phyloP scores from a whole-genome alignment of 2,113 vertebrate genomes.

The Corythaeola cristata region DNA sequence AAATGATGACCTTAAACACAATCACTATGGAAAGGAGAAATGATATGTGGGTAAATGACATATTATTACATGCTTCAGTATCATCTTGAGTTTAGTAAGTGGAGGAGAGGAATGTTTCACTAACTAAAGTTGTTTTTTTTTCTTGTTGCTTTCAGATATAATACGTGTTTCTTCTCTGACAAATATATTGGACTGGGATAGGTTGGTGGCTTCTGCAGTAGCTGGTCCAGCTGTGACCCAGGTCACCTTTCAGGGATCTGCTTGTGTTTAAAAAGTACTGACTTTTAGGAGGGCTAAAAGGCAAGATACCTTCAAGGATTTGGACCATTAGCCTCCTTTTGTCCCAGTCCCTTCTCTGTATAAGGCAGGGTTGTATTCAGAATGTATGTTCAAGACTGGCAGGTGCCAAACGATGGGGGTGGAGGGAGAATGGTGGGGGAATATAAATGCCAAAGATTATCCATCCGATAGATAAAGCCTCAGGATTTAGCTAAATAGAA shows the following conservation, averaged over 20 bases:
- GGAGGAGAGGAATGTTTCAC: background rate
- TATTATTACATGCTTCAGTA: background rate
- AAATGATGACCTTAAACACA: conserved; percentile 45
- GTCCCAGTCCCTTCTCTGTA: background rate
- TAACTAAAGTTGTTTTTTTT: background rate
- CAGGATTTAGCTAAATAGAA: conserved; percentile 7
- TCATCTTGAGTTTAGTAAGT: background rate
- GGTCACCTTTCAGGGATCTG: background rate
- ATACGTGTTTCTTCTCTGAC: background rate
- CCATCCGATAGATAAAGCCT: background rate
- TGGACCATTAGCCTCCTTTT: background rate
- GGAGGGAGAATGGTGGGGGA: background rate
- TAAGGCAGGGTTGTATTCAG: background rate
- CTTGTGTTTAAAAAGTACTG: background rate
- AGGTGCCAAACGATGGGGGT: background rate
- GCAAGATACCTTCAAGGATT: background rate
- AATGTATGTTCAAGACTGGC: background rate
- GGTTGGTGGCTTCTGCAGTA: background rate
- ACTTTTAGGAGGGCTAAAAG: background rate
- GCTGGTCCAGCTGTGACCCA: background rate
- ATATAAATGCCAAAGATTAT: background rate
- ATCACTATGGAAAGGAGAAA: background rate
- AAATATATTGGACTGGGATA: background rate
- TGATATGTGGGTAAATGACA: background rate
- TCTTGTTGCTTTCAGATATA: background rate